phyloP scores from a whole-genome alignment of 1,140 invertebrate species.

The Metopolophium dirhodum region DNA sequence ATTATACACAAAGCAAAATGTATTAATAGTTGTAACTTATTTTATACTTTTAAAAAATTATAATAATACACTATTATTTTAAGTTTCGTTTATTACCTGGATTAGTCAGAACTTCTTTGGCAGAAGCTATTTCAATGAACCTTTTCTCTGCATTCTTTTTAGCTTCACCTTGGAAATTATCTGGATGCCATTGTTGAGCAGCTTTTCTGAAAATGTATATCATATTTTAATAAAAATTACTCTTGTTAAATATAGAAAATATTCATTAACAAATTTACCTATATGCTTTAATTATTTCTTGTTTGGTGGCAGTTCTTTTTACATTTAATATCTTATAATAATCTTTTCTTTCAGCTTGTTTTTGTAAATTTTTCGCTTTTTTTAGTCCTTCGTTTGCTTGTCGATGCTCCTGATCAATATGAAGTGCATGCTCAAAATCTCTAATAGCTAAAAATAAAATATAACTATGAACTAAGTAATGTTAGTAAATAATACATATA shows the following conservation, averaged over 20 bases:
- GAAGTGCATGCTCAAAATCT: slow-evolving; percentile 85
- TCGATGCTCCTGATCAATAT: slow-evolving; percentile 80
- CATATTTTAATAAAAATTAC: background rate
- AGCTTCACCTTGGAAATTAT: slow-evolving; percentile 87
- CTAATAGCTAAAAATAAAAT: slow-evolving; percentile 73
- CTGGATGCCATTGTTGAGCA: slow-evolving; percentile 98
- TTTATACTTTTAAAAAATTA: background rate
- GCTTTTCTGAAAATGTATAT: slow-evolving; percentile 73
- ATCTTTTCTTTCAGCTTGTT: slow-evolving; percentile 90
- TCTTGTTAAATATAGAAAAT: background rate
- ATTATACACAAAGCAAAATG: slow-evolving; percentile 22
- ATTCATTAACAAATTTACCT: slow-evolving; percentile 65
- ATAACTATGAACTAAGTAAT: background rate
- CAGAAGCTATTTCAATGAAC: slow-evolving; percentile 98
- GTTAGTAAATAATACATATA: slow-evolving; percentile 9
- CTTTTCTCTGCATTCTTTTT: slow-evolving; percentile 97
- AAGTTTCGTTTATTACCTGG: slow-evolving; percentile 64
- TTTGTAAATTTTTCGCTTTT: slow-evolving; percentile 91
- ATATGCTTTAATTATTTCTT: slow-evolving; percentile 95
- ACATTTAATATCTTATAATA: slow-evolving; percentile 98
- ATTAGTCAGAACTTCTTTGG: slow-evolving; percentile 92
- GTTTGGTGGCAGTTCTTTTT: slow-evolving; percentile 84
- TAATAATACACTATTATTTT: slow-evolving; percentile 40
- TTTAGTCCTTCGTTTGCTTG: slow-evolving; percentile 89
- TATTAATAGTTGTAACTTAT: background rate